Evolutionary conservation across 1,140 invertebrate genomes (phyloP), one percentile per base, ranked within the genome.

Genomic region (Hycleus phaleratus): DNA sequence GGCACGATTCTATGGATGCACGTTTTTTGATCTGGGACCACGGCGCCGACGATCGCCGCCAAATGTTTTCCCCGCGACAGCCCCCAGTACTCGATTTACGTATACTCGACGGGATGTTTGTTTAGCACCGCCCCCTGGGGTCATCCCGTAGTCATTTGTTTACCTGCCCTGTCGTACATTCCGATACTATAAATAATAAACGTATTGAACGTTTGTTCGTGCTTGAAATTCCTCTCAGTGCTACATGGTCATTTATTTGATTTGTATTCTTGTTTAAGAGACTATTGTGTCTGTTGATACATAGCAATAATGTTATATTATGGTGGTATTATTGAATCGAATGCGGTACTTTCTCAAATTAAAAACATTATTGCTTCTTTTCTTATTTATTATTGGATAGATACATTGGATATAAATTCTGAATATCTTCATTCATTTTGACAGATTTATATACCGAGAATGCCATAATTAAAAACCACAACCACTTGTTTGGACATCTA

Each of bases 101-200:
- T 11, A 38, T 45, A 46, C 58, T 53, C 61, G 26, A 48, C 64
- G 55, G 60, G 64, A 63, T 56, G 60, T 66, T 66, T 66, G 64
- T 66, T 63, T 63, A 66, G 61, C 64, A 66, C 61, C 64, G 51
- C 64, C 62, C 56, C 64, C 64, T 49, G 59, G 40, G 49, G 56
- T 55, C 60, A 58, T 48, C 55, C 52, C 46, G 48, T 48, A 58
- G 61, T 66, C 64, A 66, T 66, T 66, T 66, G 64, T 66, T 66
- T 66, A 65, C 56, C 61, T 65, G 55, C 57, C 61, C 46, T 38
- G 59, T 44, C 52, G 51, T 63, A 60, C 53, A 60, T 59, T 47
- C 62, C 61, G 58, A 66, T 66, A 66, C 56, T 47, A 63, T 63
- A 63, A 63, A 63, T 63, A 63, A 63, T 63, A 63, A 32, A 50